Conservation (phyloP, 2,113 vertebrate genomes). For the Onychostruthus taczanowskii region DNA sequence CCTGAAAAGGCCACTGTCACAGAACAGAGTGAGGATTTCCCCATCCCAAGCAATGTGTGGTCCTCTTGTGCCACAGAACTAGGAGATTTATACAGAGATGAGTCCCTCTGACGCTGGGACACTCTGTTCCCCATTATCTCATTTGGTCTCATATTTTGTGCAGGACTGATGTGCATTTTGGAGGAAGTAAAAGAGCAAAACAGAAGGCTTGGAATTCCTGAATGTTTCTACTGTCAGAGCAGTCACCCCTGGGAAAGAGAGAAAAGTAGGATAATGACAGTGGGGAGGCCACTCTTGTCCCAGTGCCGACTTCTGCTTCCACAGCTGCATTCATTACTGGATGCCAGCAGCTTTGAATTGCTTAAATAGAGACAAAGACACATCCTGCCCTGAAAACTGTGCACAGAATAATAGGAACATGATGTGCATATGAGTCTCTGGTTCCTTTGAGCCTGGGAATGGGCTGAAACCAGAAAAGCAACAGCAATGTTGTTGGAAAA, state of each 20-base stretch:
- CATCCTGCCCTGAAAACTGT: neutral
- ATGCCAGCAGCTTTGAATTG: neutral
- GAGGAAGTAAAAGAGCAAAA: neutral
- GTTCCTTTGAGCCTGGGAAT: neutral
- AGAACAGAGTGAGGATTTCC: neutral
- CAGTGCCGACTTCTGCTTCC: accelerated
- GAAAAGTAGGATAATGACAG: neutral
- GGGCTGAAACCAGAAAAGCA: neutral
- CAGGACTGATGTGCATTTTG: accelerated
- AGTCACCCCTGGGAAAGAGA: neutral
- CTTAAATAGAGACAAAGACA: neutral
- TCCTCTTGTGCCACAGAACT: neutral
- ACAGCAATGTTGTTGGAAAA: neutral
- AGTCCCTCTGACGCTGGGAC: neutral
- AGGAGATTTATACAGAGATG: neutral
- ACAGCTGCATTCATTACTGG: neutral
- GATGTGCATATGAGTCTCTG: neutral
- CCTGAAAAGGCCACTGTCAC: neutral
- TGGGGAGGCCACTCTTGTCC: neutral
- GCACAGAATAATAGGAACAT: neutral
- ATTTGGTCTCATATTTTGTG: neutral
- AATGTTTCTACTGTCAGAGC: neutral
- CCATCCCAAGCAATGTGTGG: neutral
- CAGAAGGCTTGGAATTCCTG: neutral
- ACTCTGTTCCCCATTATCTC: neutral